Base-by-base conservation (phyloP, 2,888 invertebrate genomes). In the Cephalotes varians region DNA sequence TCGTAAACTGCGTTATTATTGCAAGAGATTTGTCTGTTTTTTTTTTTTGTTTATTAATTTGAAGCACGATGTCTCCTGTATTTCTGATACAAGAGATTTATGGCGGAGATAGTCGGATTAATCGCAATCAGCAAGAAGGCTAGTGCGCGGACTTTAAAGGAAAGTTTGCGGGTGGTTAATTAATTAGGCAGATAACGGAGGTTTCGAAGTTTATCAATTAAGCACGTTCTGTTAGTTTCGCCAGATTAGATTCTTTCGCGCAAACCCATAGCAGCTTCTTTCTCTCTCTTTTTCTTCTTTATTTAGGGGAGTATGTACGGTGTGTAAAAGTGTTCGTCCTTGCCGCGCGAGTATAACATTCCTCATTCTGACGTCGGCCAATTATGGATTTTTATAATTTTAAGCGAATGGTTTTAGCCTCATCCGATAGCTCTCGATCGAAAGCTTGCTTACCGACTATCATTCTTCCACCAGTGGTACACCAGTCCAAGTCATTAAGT, bases 401-500 rank as follows among this genome's bases (percentile, higher is more conserved):
- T 79, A 74, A 65, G 54, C 60, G 74, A 73, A 58, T 69, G 69
- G 69, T 81, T 84, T 83, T 62, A 86, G 47, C 54, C 69, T 44
- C 60, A 69, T 44, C 76, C 79, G 84, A 86, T 74, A 58, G 83
- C 81, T 87, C 82, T 87, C 82, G 80, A 83, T 73, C 67, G 80
- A 69, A 80, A 73, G 79, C 81, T 71, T 54, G 82, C 58, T 72
- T 74, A 85, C 77, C 77, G 74, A 82, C 60, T 67, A 77, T 83
- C 80, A 77, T 82, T 76, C 64, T 69, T 62, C 81, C 47, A 49
- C 64, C 28, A 67, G 49, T 31, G 72, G 56, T 47, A 74, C 56
- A 64, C 62, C 65, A 71, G 80, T 76, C 69, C 56, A 67, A 81
- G 83, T 88, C 86, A 88, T 87, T 88, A 88, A 84, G 86, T 73